phyloP scores from a whole-genome alignment of 2,888 invertebrate species.

The Unio pictorum region DNA sequence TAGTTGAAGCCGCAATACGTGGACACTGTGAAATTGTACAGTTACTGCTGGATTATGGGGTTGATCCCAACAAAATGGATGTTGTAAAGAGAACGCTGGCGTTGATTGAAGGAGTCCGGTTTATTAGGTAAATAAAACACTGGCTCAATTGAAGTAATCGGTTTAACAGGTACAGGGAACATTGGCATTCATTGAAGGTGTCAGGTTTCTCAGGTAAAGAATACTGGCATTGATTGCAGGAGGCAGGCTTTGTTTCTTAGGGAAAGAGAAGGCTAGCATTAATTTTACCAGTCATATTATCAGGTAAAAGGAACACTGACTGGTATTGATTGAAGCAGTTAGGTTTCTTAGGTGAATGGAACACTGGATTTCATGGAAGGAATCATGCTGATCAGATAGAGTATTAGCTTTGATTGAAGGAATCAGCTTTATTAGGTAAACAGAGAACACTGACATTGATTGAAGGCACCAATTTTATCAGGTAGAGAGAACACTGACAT shows the following conservation, averaged over 20 bases:
- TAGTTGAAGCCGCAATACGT: slow-evolving; percentile 56
- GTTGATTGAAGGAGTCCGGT: slow-evolving; percentile 60
- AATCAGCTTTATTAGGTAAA: neutral
- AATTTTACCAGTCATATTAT: neutral
- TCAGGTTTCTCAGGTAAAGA: neutral
- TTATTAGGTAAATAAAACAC: slow-evolving; percentile 40
- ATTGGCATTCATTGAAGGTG: slow-evolving; percentile 17
- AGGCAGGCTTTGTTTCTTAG: neutral
- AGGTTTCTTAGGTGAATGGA: neutral
- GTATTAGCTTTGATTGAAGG: neutral
- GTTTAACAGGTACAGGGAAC: no score
- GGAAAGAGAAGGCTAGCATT: neutral
- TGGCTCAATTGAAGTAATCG: neutral
- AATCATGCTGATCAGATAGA: slow-evolving; percentile 55
- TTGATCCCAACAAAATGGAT: slow-evolving; percentile 52
- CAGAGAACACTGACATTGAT: neutral
- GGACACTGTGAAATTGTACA: slow-evolving; percentile 55
- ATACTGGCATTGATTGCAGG: neutral
- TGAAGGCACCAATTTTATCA: neutral
- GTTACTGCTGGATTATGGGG: slow-evolving; percentile 58
- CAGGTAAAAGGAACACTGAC: no score
- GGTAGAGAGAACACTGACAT: no score
- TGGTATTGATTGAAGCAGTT: neutral
- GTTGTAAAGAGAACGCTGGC: slow-evolving; percentile 40
- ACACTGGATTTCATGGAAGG: no score